Conservation (phyloP, 2,888 invertebrate genomes). For the Lithophane socia region DNA sequence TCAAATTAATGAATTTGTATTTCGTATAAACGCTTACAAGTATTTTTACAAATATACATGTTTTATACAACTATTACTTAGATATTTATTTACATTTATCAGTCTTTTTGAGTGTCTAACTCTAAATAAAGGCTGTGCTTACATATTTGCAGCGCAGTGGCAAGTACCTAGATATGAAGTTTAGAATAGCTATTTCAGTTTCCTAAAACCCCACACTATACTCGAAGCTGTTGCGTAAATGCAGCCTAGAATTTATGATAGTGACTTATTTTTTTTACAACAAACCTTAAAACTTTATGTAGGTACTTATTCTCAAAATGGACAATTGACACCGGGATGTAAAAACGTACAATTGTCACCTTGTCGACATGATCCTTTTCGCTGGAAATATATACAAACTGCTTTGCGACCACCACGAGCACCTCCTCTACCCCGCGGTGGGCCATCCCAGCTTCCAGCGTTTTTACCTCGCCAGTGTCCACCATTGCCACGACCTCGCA, state of each 20-base stretch:
- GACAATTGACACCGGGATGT: slow-evolving; percentile 93
- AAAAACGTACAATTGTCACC: slow-evolving; percentile 96
- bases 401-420: slow-evolving; percentile 89
- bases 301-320: slow-evolving; percentile 76
- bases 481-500: slow-evolving; percentile 89
- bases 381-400: slow-evolving; percentile 94
- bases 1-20: slow-evolving; percentile 58
- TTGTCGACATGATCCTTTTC: slow-evolving; percentile 95
- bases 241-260: slow-evolving; percentile 38
- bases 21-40: slow-evolving; percentile 63
- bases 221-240: slow-evolving; percentile 9
- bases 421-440: slow-evolving; percentile 86
- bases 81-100: slow-evolving; percentile 62
- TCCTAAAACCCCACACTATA: slow-evolving; percentile 2
- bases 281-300: slow-evolving; percentile 17
- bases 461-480: slow-evolving; percentile 89
- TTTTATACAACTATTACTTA: slow-evolving; percentile 54
- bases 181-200: slow-evolving; percentile 10
- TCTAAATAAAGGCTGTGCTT: slow-evolving; percentile 50
- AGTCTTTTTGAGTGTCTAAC: slow-evolving; percentile 68
- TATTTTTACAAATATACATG: slow-evolving; percentile 63
- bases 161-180: neutral
- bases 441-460: slow-evolving; percentile 86
- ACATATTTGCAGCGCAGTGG: slow-evolving; percentile 10
- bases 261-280: slow-evolving; percentile 52